Evolutionary conservation across 2,113 vertebrate species (phyloP).

Genomic region (Pachypanchax playfairii): DNA sequence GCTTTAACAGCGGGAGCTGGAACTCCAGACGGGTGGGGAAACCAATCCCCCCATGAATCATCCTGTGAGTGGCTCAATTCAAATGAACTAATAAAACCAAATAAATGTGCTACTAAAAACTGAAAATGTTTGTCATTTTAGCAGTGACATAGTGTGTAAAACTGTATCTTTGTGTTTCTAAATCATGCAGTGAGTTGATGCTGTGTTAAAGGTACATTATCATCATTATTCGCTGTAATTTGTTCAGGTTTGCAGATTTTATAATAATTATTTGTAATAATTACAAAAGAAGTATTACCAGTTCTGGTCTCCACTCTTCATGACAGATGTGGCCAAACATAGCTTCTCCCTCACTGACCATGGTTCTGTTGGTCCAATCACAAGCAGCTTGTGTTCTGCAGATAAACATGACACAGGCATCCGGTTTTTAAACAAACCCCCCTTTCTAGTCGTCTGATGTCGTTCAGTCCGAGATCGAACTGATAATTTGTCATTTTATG

Average conservation of each 20-base stretch:
- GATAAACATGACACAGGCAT: conserved; percentile 18
- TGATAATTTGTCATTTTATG: conserved; percentile 3
- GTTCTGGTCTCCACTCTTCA: conserved; percentile 98
- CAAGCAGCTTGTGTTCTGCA: conserved; percentile 92
- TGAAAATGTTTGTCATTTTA: too few species aligned
- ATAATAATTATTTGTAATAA: background rate
- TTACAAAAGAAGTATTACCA: conserved; percentile 81
- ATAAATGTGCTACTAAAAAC: too few species aligned
- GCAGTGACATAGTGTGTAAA: too few species aligned
- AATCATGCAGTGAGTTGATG: too few species aligned
- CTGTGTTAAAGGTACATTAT: background rate
- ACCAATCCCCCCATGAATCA: too few species aligned
- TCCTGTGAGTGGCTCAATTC: too few species aligned
- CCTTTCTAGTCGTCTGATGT: background rate
- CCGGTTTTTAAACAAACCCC: background rate
- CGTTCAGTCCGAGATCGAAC: conserved; percentile 14
- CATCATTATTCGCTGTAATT: background rate
- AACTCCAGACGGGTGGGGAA: too few species aligned
- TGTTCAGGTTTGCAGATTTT: background rate
- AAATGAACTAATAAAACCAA: too few species aligned
- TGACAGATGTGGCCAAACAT: conserved; percentile 95
- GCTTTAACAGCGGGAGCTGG: too few species aligned
- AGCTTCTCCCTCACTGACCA: conserved; percentile 97
- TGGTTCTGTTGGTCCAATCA: conserved; percentile 90
- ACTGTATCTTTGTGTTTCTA: too few species aligned